Percentiles rank a stretch among this genome's conserved stretches.
These are phyloP conservation scores for Anisognathus igniventris DNA, from an alignment of 2,797 vertebrate species.

Conservation along the genomic window DNA sequence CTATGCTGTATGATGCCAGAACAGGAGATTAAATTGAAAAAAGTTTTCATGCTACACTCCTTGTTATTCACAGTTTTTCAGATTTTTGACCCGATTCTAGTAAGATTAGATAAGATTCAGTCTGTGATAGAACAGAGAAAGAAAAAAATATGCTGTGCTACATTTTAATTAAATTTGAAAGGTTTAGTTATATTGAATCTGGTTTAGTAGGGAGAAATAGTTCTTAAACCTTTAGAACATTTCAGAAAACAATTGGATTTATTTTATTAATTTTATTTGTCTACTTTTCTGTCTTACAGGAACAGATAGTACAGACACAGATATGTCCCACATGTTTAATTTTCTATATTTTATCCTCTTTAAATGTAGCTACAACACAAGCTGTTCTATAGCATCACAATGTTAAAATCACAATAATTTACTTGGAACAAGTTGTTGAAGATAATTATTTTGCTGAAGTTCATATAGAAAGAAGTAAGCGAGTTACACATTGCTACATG, in stretches of 20 bases:
- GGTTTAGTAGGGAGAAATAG: background rate
- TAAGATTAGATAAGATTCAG: background rate
- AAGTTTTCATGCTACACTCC: background rate
- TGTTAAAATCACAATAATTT: background rate
- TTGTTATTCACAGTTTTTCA: background rate
- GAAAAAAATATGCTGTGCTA: background rate
- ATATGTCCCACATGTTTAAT: background rate
- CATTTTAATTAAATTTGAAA: background rate
- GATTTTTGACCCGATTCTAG: background rate
- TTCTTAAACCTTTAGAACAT: background rate
- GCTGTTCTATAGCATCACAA: background rate
- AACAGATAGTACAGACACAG: background rate
- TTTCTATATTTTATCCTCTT: background rate
- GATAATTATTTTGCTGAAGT: background rate
- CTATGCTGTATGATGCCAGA: rapidly evolving
- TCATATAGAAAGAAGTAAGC: background rate
- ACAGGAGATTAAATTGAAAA: background rate
- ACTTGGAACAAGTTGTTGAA: background rate
- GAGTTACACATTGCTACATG: background rate
- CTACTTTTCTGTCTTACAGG: background rate
- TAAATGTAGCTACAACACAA: background rate
- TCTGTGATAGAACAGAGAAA: background rate
- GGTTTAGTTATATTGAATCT: background rate
- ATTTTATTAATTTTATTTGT: background rate
- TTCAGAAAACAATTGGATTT: background rate